phyloP scores from a whole-genome alignment of 1,140 invertebrate species.

The Drosophila aff. region DNA sequence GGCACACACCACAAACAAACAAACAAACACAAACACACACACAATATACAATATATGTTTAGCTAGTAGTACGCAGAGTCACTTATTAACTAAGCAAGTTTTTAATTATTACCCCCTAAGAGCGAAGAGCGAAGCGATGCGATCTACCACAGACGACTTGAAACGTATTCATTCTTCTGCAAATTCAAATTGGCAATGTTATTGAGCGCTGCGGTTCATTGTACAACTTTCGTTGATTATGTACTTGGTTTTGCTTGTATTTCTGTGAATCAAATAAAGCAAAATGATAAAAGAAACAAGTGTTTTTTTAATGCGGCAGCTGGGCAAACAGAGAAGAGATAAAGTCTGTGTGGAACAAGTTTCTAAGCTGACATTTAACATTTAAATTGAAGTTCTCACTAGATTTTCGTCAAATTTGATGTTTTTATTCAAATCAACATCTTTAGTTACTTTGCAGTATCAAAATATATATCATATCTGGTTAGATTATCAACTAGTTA shows the following conservation, averaged over 20 bases:
- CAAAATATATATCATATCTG: conserved; percentile 12
- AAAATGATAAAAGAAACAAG: conserved; percentile 42
- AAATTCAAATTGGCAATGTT: conserved; percentile 41
- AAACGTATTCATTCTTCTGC: conserved; percentile 36
- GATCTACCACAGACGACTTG: conserved; percentile 36
- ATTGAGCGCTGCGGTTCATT: conserved; percentile 46
- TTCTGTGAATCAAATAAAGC: conserved; percentile 59
- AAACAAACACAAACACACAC: neutral
- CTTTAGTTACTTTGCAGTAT: neutral
- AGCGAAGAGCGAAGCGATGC: conserved; percentile 22
- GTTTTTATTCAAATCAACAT: neutral
- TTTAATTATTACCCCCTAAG: conserved; percentile 70
- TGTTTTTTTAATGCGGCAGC: conserved; percentile 22
- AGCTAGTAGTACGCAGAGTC: conserved; percentile 76
- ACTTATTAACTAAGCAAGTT: conserved; percentile 80
- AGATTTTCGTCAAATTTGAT: neutral
- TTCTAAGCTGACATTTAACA: neutral
- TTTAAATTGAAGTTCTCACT: neutral
- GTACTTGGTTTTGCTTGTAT: conserved; percentile 56
- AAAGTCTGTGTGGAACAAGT: conserved; percentile 12
- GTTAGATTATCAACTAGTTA: neutral
- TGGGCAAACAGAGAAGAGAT: conserved; percentile 25
- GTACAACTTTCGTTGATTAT: conserved; percentile 64
- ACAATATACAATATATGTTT: conserved; percentile 61
- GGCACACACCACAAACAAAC: conserved; percentile 15